Conservation (phyloP, 2,113 vertebrate genomes). For the Hylia prasina region DNA sequence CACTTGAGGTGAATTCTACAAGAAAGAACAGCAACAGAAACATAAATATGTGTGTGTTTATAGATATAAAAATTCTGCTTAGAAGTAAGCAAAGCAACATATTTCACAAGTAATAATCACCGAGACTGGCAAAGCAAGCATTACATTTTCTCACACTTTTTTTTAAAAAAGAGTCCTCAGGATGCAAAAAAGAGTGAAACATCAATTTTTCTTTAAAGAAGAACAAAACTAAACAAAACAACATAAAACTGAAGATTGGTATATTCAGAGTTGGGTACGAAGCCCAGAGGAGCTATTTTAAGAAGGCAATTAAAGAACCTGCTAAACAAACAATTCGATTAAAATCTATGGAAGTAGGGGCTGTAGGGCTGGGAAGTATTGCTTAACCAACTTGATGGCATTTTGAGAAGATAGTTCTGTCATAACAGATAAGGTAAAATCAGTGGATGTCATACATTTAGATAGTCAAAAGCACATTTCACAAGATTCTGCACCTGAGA, state of each 20-base stretch:
- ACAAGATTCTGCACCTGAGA: slow-evolving; percentile 46
- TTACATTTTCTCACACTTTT: not conserved
- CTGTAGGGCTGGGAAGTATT: slow-evolving; percentile 7
- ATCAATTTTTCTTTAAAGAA: not conserved
- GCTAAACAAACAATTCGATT: slow-evolving; percentile 21
- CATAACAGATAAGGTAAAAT: slow-evolving; percentile 34
- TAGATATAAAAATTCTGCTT: not conserved
- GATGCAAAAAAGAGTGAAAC: not conserved
- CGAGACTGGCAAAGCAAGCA: not conserved
- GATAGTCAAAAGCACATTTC: slow-evolving; percentile 21
- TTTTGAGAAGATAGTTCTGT: slow-evolving; percentile 5
- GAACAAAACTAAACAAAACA: not conserved
- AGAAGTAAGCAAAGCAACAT: not conserved
- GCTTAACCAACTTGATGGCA: slow-evolving; percentile 2
- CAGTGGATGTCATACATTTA: slow-evolving; percentile 41
- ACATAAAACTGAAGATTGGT: not conserved
- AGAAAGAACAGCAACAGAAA: not conserved
- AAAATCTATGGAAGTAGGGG: slow-evolving; percentile 2
- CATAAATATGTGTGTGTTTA: not conserved
- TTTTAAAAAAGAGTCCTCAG: not conserved
- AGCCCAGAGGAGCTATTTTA: slow-evolving; percentile 12
- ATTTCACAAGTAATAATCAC: not conserved
- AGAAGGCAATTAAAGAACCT: slow-evolving; percentile 12
- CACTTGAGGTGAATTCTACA: not conserved
- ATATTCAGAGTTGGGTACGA: not conserved